Percentiles rank a stretch among this genome's conserved stretches.
phyloP scores from a whole-genome alignment of 2,797 vertebrate genomes.

The Menidia menidia region DNA sequence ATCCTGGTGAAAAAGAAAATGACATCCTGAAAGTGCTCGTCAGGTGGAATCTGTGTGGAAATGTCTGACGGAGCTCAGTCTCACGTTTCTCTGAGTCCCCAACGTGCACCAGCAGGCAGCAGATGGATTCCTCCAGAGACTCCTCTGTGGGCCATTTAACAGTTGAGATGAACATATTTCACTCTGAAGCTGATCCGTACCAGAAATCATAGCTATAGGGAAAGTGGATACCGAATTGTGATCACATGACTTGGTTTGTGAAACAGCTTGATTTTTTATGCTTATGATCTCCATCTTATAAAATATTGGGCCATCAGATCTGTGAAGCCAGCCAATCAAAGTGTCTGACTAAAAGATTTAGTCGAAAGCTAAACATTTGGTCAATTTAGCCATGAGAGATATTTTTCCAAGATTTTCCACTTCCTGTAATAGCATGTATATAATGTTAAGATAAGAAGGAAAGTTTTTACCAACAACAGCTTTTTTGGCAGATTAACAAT shows the following conservation, averaged over 20 bases:
- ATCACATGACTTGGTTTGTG: neutral
- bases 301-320: neutral
- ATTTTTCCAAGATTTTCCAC: no score
- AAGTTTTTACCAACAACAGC: no score
- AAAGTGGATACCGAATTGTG: neutral
- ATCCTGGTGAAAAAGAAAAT: neutral
- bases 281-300: neutral
- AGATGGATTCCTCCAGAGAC: conserved; percentile 7
- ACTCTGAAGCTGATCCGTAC: neutral
- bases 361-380: neutral
- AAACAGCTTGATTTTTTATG: neutral
- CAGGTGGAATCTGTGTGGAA: neutral
- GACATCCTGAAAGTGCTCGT: neutral
- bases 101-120: conserved; percentile 1
- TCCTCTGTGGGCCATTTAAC: neutral
- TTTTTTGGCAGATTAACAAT: no score
- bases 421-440: no score
- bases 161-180: neutral
- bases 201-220: neutral
- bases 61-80: conserved; percentile 1
- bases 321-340: neutral
- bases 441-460: no score
- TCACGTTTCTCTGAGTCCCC: neutral
- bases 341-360: neutral
- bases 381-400: no score